phyloP scores from a whole-genome alignment of 2,113 vertebrate genomes.

The Bungarus multicinctus region DNA sequence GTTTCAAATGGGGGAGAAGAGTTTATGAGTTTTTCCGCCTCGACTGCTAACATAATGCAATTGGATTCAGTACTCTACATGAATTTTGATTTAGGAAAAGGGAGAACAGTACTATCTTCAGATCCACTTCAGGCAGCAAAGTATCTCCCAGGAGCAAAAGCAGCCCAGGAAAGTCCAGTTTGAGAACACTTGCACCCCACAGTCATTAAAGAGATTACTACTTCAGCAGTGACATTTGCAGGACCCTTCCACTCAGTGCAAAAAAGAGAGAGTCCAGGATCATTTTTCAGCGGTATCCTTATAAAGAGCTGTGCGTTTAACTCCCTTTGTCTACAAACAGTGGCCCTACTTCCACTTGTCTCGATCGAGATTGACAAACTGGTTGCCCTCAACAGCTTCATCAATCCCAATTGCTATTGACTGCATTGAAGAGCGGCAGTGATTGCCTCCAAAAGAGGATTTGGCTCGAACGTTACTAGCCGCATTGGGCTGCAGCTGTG shows the following conservation, averaged over 20 bases:
- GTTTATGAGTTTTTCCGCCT: background rate
- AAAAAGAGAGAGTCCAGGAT: conserved; percentile 12
- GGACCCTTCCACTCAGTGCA: background rate
- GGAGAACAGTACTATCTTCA: background rate
- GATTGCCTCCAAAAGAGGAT: background rate
- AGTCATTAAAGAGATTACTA: background rate
- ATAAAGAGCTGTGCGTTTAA: conserved; percentile 31
- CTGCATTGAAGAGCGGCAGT: background rate
- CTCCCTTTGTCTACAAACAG: conserved; percentile 30
- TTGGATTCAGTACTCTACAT: background rate
- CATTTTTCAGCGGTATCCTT: conserved; percentile 42
- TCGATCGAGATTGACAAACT: background rate
- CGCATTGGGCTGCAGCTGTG: background rate
- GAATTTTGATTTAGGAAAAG: background rate
- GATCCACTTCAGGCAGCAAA: background rate
- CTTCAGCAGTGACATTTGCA: background rate
- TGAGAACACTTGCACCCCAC: background rate
- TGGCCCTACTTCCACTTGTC: conserved; percentile 30
- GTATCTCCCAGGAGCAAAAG: background rate
- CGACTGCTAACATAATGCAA: background rate
- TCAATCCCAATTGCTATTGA: background rate
- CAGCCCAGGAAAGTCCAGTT: background rate
- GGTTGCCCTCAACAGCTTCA: background rate
- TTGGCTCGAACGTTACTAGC: background rate
- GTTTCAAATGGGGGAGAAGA: background rate